phyloP scores from a whole-genome alignment of 2,113 vertebrate genomes.

The Aldabrachelys gigantea region DNA sequence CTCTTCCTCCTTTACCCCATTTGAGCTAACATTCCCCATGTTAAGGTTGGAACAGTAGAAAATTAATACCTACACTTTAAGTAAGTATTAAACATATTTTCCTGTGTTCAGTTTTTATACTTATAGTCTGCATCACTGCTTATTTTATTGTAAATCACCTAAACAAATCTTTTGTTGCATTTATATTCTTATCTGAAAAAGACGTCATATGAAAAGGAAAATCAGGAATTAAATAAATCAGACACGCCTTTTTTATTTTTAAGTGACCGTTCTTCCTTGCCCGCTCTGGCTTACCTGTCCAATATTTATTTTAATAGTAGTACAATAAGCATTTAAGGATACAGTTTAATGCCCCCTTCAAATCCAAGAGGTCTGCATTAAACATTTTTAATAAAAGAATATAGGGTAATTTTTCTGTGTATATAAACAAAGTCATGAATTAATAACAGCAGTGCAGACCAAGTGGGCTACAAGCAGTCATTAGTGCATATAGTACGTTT shows the following conservation, averaged over 20 bases:
- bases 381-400: neutral
- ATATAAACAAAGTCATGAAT: neutral
- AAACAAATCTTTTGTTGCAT: neutral
- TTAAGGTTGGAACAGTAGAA: neutral
- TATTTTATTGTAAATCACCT: neutral
- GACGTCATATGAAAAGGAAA: neutral
- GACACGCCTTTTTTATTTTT: neutral
- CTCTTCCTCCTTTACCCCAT: neutral
- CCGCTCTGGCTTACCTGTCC: neutral
- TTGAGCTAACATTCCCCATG: neutral
- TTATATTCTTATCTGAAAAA: neutral
- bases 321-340: neutral
- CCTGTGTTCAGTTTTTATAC: neutral
- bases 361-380: neutral
- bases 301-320: neutral
- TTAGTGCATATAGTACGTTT: neutral
- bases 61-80: neutral
- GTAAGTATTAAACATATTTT: neutral
- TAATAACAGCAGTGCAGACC: neutral
- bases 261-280: neutral
- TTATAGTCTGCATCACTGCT: neutral
- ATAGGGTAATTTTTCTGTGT: neutral
- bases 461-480: neutral
- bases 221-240: neutral
- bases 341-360: neutral